Evolutionary conservation across 1,140 invertebrate genomes (phyloP).

Genomic region (Drosophila simulans): DNA sequence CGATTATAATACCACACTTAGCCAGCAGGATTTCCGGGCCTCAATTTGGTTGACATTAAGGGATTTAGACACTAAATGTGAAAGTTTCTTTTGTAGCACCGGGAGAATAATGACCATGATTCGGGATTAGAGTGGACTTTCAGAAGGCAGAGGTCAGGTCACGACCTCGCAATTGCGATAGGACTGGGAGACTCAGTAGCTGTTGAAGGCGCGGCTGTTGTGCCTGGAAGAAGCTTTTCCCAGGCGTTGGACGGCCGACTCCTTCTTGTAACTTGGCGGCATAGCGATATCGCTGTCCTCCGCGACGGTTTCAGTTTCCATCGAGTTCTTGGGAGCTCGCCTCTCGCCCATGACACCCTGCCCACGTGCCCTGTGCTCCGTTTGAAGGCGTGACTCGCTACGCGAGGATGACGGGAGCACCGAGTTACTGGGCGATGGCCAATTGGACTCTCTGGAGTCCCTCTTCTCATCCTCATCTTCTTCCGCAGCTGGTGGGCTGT

Average conservation of each 20-base stretch:
- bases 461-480: background rate
- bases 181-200: conserved; percentile 3
- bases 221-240: background rate
- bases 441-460: background rate
- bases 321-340: conserved; percentile 6
- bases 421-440: background rate
- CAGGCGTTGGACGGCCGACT: conserved; percentile 52
- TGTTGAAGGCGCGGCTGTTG: background rate
- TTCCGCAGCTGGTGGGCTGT: background rate
- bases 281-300: conserved; percentile 12
- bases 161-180: background rate
- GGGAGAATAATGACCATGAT: background rate
- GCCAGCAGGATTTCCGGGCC: background rate
- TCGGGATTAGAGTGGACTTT: background rate
- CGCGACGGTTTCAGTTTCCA: no score
- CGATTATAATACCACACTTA: background rate
- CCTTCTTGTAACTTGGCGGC: conserved; percentile 31
- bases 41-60: conserved; percentile 10
- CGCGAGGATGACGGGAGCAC: background rate
- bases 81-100: background rate
- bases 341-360: conserved; percentile 12
- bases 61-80: conserved; percentile 10
- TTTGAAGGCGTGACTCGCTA: background rate
- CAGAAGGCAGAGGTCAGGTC: background rate
- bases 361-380: background rate